Base-by-base conservation (phyloP, 1,140 invertebrate genomes). In the Cotesia glomerata region DNA sequence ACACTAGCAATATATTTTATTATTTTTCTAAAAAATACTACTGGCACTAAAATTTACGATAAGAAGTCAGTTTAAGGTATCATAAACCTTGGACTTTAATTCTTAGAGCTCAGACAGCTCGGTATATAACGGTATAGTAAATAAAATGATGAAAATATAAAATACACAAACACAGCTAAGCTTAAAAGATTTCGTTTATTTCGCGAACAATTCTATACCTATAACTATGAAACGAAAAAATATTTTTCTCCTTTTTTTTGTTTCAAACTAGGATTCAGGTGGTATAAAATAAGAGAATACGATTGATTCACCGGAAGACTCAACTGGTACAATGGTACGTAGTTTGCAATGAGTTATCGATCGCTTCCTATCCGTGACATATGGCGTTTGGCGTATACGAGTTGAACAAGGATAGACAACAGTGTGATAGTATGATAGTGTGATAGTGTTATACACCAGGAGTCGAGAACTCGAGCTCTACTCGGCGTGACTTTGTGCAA, bases 281-380 rank as follows among this genome's bases (percentile, higher is more conserved):
- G 52, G 16, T 56, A 18, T 18, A 56, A n/a, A 56, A n/a, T 7
- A 56, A 56, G 32, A 35, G 59, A 11, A 18, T 16, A 34, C 7
- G 39, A 2, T 49, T 49, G 26, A 34, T 62, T 49, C 45, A 62
- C 39, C 45, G 49, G 59, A 71, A 52, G 26, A 63, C 74, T 78
- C 76, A 76, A 56, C 51, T 58, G 67, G 62, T 75, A 81, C 79
- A 76, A 76, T 77, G 77, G 79, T 75, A 73, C 76, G 77, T 80
- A 75, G 68, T 74, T 74, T 70, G 74, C 75, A 75, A 77, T 77
- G 79, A 73, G 72, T 74, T 80, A 81, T 81, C 78, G 79, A 80
- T 80, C 79, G 79, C 76, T 81, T 45, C 39, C 39, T 7, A 26
- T 78, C 78, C 74, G 71, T 74, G 70, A 74, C 72, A 58, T 73